phyloP scores from a whole-genome alignment of 2,797 vertebrate genomes.

The Distichodus sexfasciatus region DNA sequence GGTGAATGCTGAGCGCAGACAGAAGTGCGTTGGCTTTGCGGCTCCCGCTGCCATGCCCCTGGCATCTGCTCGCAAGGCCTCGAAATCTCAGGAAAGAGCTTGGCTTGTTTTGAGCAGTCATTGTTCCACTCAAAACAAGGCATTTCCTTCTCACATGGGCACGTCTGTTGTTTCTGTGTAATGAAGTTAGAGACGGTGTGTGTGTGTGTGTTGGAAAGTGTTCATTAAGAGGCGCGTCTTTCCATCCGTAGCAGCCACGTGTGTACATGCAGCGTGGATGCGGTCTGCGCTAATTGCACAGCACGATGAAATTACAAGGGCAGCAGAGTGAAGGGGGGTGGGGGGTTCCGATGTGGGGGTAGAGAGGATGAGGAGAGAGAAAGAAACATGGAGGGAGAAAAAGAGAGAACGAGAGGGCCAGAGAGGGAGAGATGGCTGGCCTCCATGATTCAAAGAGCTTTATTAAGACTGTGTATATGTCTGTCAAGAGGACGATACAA shows the following conservation, averaged over 20 bases:
- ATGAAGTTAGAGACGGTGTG: constrained; percentile 20
- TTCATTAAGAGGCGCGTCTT: constrained; percentile 22
- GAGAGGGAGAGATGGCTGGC: constrained; percentile 9
- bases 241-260: constrained; percentile 46
- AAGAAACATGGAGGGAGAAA: constrained; percentile 1
- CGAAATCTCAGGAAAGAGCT: too few relatives aligned
- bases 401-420: constrained; percentile 17
- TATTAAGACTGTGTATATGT: too few relatives aligned
- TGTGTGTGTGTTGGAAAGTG: neutral
- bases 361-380: constrained; percentile 33
- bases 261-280: constrained; percentile 40
- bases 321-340: constrained; percentile 12
- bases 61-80: neutral
- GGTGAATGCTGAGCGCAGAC: neutral
- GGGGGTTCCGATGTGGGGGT: constrained; percentile 14
- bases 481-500: too few relatives aligned
- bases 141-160: neutral
- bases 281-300: constrained; percentile 65
- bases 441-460: too few relatives aligned
- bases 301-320: constrained; percentile 69
- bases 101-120: too few relatives aligned
- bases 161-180: constrained; percentile 17
- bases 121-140: too few relatives aligned
- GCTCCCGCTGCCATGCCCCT: neutral
- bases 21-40: neutral